These are phyloP conservation scores for Calliopsis andreniformis DNA, from an alignment of 1,140 invertebrate species.

Conservation along the genomic window DNA sequence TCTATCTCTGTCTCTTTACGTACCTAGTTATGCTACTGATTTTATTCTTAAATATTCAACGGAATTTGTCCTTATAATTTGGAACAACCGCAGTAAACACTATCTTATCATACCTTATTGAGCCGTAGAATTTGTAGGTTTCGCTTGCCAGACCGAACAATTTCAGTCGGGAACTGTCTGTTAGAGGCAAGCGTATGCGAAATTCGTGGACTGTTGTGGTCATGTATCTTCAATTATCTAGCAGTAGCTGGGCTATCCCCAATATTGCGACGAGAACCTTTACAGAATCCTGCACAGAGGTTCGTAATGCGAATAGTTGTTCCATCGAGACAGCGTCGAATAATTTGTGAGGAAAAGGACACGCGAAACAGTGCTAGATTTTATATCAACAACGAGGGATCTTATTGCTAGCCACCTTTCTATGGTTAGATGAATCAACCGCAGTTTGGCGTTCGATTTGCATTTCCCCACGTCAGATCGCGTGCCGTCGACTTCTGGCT, in stretches of 20 bases:
- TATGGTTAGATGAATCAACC: slow-evolving; percentile 43
- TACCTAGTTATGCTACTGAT: too few species aligned
- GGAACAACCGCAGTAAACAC: slow-evolving; percentile 10
- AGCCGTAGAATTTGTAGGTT: slow-evolving; percentile 48
- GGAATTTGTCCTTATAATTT: neutral
- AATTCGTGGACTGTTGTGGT: slow-evolving; percentile 31
- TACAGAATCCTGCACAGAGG: slow-evolving; percentile 32
- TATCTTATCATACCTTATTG: slow-evolving; percentile 43
- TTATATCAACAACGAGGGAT: slow-evolving; percentile 30
- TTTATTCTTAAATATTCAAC: neutral
- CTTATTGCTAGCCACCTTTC: slow-evolving; percentile 46
- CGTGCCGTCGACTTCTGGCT: slow-evolving; percentile 44
- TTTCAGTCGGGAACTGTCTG: slow-evolving; percentile 25
- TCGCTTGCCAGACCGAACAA: slow-evolving; percentile 22
- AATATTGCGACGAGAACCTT: slow-evolving; percentile 30
- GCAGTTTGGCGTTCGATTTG: slow-evolving; percentile 55
- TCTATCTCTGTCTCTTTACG: neutral
- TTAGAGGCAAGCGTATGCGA: slow-evolving; percentile 34
- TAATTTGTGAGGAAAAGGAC: slow-evolving; percentile 17
- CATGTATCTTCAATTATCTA: slow-evolving; percentile 29
- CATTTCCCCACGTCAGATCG: slow-evolving; percentile 61
- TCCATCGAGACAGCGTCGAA: neutral
- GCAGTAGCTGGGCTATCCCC: slow-evolving; percentile 43
- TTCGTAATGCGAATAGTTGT: neutral
- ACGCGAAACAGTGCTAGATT: slow-evolving; percentile 36